Conservation (phyloP, 2,888 invertebrate species). For the Bibio marci region DNA sequence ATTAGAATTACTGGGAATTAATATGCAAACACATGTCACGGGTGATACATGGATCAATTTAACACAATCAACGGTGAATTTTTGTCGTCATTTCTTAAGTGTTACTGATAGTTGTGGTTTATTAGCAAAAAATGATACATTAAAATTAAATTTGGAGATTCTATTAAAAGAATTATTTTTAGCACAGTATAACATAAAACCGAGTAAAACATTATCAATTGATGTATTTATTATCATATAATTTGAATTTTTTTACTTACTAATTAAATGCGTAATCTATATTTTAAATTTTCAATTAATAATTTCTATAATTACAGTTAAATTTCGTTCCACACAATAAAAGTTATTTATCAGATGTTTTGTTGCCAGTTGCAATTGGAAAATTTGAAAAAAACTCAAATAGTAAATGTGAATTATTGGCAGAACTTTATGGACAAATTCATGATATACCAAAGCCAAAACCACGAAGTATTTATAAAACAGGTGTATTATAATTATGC, state of each 20-base stretch:
- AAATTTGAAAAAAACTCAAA: conserved; percentile 23
- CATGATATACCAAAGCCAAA: conserved; percentile 21
- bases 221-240: conserved; percentile 19
- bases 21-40: conserved; percentile 17
- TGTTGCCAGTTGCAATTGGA: conserved; percentile 23
- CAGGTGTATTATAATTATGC: conserved; percentile 26
- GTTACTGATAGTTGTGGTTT: conserved; percentile 25
- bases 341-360: conserved; percentile 21
- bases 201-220: conserved; percentile 20
- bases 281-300: neutral
- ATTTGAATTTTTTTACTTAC: neutral
- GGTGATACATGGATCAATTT: conserved; percentile 30
- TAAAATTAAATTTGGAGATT: conserved; percentile 20
- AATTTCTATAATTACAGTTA: conserved; percentile 16
- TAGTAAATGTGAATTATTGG: conserved; percentile 18
- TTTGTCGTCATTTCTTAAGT: conserved; percentile 24
- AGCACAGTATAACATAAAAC: conserved; percentile 25
- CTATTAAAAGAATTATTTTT: conserved; percentile 23
- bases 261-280: too few species aligned
- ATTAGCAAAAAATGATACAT: conserved; percentile 25
- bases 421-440: conserved; percentile 18
- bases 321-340: conserved; percentile 28
- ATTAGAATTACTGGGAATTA: conserved; percentile 23
- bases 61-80: conserved; percentile 26
- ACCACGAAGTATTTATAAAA: conserved; percentile 28